Evolutionary conservation across 2,113 vertebrate genomes (phyloP).

Genomic region (Macroglossus sobrinus): DNA sequence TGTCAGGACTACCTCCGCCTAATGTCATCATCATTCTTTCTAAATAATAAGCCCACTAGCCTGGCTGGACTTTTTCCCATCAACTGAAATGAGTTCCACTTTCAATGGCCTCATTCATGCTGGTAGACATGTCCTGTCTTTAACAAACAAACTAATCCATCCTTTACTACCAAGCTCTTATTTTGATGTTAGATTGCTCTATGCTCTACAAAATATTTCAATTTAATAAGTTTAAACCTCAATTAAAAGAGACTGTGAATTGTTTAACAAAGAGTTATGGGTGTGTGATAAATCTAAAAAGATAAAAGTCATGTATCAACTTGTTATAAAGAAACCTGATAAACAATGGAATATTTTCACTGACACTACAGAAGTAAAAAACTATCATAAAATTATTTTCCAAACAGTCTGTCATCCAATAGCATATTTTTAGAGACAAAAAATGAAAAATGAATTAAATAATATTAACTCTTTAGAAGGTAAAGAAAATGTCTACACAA

Average conservation of each 20-base stretch:
- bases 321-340: slow-evolving; percentile 31
- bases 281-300: background rate
- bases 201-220: background rate
- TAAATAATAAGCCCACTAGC: background rate
- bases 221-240: slow-evolving; percentile 4
- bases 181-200: background rate
- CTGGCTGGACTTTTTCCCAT: background rate
- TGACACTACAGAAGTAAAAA: background rate
- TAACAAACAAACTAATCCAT: background rate
- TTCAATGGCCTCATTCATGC: background rate
- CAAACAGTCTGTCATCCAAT: background rate
- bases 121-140: background rate
- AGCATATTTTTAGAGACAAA: background rate
- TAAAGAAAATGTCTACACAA: slow-evolving; percentile 3
- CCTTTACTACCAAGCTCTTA: background rate
- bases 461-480: background rate
- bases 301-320: background rate
- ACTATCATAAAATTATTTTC: background rate
- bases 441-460: slow-evolving; percentile 2
- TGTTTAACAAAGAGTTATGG: background rate
- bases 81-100: background rate
- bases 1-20: background rate
- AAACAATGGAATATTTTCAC: background rate
- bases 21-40: background rate
- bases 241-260: background rate